Evolutionary conservation across 2,888 invertebrate genomes (phyloP), one percentile per base, ranked within the genome.

Genomic region (Macrosiphum euphorbiae): DNA sequence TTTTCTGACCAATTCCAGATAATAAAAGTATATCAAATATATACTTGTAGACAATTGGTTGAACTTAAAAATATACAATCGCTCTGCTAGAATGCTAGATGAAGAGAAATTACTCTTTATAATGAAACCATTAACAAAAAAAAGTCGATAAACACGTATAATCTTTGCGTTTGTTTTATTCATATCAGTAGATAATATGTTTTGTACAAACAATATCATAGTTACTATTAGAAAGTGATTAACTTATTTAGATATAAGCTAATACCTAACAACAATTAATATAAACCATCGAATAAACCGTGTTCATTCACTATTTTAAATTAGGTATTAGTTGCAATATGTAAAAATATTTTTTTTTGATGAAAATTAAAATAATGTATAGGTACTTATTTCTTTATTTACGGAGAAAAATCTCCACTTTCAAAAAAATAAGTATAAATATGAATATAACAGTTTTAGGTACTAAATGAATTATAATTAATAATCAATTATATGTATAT

Each of bases 211-310:
- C n/a, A n/a, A n/a, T 88, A 35, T 88, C 35, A 35, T n/a, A 20
- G n/a, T 88, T 55, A 28, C n/a, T 87, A 87, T 35, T 35, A 52
- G 52, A 0, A 52, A 88, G 52, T 52, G n/a, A 52, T 67, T 67
- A 67, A n/a, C n/a, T 67, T 50, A 87, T 50, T 28, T 50, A 87
- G 86, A 87, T 87, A 87, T 87, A 87, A 50, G 50, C 50, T 47
- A 44, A 85, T 44, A n/a, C n/a, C n/a, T n/a, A 44, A 85, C 44
- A 85, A 86, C 47, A 26, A 28, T 86, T n/a, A 87, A 87, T n/a
- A n/a, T n/a, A n/a, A n/a, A n/a, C n/a, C n/a, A n/a, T n/a, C n/a
- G n/a, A n/a, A 52, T 16, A 87, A 84, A 67, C 11, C n/a, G 0
- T n/a, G 11, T 84, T 41, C 10, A 52, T 52, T 50, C 13, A 10